A percentile compares a stretch with the other conserved stretches of the same genome.
Evolutionary conservation across 2,113 vertebrate genomes (phyloP).

Genomic region (Laticauda colubrina): DNA sequence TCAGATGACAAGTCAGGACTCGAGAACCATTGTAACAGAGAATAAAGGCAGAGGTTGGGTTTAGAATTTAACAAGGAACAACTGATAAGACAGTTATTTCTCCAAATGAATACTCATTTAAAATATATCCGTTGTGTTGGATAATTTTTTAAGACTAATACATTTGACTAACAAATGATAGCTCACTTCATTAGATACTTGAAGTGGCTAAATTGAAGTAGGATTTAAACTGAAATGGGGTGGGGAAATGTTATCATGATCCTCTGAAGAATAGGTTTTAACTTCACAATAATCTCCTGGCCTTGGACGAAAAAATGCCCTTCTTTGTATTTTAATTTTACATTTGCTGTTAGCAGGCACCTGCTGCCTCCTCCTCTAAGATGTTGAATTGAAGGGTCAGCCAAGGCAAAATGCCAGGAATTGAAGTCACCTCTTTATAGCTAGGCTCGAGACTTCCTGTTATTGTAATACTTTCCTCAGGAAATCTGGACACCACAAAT

Average conservation of each 20-base stretch:
- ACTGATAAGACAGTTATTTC: not conserved
- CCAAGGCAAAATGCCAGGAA: slow-evolving; percentile 60
- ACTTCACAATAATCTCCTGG: slow-evolving; percentile 35
- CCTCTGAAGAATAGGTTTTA: slow-evolving; percentile 34
- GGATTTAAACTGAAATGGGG: not conserved
- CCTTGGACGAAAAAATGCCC: slow-evolving; percentile 45
- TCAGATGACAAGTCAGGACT: not conserved
- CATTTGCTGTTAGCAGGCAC: slow-evolving; percentile 52
- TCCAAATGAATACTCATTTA: not conserved
- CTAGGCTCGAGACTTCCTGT: slow-evolving; percentile 58
- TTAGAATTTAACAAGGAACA: not conserved
- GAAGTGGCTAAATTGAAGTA: not conserved
- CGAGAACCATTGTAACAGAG: not conserved
- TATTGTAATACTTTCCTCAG: slow-evolving; percentile 61
- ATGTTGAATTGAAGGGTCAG: slow-evolving; percentile 36
- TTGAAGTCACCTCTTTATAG: slow-evolving; percentile 54
- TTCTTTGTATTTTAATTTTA: slow-evolving; percentile 54
- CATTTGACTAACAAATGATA: not conserved
- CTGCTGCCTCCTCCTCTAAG: slow-evolving; percentile 48
- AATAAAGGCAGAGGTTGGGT: not conserved
- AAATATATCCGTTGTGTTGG: not conserved
- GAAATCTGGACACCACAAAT: slow-evolving; percentile 54
- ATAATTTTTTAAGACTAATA: not conserved
- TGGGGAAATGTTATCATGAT: not conserved
- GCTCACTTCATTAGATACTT: not conserved